Base-by-base conservation (phyloP, 2,113 vertebrate species). In the Tringa solitaria region DNA sequence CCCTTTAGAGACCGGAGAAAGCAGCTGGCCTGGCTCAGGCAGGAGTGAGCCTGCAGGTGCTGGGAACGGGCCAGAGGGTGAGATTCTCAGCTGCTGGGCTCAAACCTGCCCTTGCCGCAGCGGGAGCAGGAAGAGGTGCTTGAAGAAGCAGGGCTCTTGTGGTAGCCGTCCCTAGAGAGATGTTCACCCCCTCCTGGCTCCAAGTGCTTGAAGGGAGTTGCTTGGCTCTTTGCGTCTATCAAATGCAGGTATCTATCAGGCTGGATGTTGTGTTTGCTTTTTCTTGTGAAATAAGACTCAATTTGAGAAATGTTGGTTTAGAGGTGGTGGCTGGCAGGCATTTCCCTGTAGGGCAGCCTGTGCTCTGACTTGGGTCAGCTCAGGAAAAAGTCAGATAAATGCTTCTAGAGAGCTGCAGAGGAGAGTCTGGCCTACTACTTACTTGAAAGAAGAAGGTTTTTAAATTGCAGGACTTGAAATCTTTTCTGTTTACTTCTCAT, bases 21-120 rank as follows among this genome's bases (percentile, higher is more conserved):
- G 68, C 89, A 95, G 60, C 86, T 72, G 73, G 50, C 4, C 13
- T 45, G 63, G 64, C 68, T 87, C 4, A 2, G 3, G 4, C 53
- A 78, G 77, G 77, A 94, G 77, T 56, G 77, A 94, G 43, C 56
- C 86, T 84, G 76, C 75, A 92, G 89, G 86, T 95, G 90, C 89
- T 95, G 89, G 84, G 86, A 90, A 70, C 8, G 0, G 5, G 59
- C 45, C 75, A 74, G 54, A 61, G 67, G 80, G 60, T 5, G 30
- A 89, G 46, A 84, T 51, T 67, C 57, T 39, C 83, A 90, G 51
- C 86, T 92, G 76, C 56, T 1, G 4, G 48, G 18, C 39, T 72
- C 81, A 74, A 46, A 87, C 46, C 51, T 69, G 56, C 64, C 76
- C 87, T 63, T 56, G 56, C 54, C 4, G 3, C 68, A 54, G 53